A percentile compares a stretch with the other conserved stretches of the same genome.
Conservation (phyloP, 2,797 vertebrate species). For the Melanotaenia boesemani region DNA sequence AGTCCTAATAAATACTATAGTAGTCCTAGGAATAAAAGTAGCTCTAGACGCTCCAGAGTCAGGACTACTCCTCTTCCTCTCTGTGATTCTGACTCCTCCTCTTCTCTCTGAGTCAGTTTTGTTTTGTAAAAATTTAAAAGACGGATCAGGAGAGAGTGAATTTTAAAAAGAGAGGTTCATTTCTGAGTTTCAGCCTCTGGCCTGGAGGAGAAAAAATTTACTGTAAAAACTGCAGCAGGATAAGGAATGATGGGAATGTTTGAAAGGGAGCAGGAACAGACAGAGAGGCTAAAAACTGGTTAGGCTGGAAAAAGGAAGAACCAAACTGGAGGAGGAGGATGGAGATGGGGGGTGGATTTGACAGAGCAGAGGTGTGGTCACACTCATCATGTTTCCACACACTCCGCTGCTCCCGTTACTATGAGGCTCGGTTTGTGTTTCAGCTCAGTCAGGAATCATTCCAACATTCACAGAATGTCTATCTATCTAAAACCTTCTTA, state of each 20-base stretch:
- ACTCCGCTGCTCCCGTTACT: slow-evolving; percentile 13
- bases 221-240: slow-evolving; percentile 10
- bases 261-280: slow-evolving; percentile 18
- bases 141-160: slow-evolving; percentile 6
- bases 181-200: slow-evolving; percentile 40
- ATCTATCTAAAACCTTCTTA: no score
- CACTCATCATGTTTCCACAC: slow-evolving; percentile 26
- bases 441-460: background rate
- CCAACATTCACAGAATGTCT: no score
- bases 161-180: slow-evolving; percentile 29
- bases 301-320: background rate
- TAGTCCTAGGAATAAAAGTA: no score
- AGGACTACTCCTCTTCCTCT: slow-evolving; percentile 1
- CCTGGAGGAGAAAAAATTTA: slow-evolving; percentile 22
- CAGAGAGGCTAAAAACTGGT: background rate
- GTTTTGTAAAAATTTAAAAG: slow-evolving; percentile 41
- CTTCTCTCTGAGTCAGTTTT: slow-evolving; percentile 20
- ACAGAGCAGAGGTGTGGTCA: slow-evolving; percentile 33
- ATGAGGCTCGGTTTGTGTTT: background rate
- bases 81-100: slow-evolving; percentile 16
- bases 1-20: no score
- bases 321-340: slow-evolving; percentile 1
- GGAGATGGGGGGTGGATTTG: slow-evolving; percentile 10
- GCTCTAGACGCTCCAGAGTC: no score
- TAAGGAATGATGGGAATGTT: slow-evolving; percentile 68